Base-by-base conservation (phyloP, 1,140 invertebrate genomes). In the Gonioctena quinquepunctata region DNA sequence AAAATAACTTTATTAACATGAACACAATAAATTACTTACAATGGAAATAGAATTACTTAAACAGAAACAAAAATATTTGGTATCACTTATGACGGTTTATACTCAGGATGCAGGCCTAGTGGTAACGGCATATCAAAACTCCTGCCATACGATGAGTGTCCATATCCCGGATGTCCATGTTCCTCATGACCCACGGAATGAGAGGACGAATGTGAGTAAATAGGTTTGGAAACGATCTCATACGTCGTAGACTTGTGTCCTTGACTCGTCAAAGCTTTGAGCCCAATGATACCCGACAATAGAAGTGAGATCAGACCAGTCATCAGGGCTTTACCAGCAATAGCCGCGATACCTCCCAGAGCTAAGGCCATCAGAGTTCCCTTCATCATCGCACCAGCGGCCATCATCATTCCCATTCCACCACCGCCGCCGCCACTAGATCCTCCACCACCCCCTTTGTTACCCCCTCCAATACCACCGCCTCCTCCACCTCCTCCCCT, bases 271-370 rank as follows among this genome's bases (percentile, higher is more conserved):
- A 93, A 77, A 1, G 90, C 89, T 73, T 93, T 94, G 5, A 94
- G 81, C 0, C 92, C 92, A 21, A 93, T 88, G 27, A 94, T 89
- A 0, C 89, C 91, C 0, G 93, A 92, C 0, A 94, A 81, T 77
- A 94, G 89, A 2, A 94, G 83, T 0, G 93, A 91, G 87, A 94
- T 91, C 21, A 94, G 74, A 11, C 91, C 92, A 0, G 92, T 92
- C 91, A 94, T 93, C 7, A 94, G 79, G 1, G 93, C 93, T 82
- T 94, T 94, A 5, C 93, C 93, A 3, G 93, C 92, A 6, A 94
- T 84, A 48, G 92, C 83, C 0, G 92, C 92, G 1, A 94, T 81
- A 0, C 89, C 91, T 22, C 91, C 92, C 65, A 94, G 85, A 86
- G 90, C 92, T 18, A 94, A 77, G 0, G 92, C 91, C 76, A 92